These are phyloP conservation scores for Neotoma lepida DNA, from an alignment of 2,113 vertebrate species.

Conservation along the genomic window DNA sequence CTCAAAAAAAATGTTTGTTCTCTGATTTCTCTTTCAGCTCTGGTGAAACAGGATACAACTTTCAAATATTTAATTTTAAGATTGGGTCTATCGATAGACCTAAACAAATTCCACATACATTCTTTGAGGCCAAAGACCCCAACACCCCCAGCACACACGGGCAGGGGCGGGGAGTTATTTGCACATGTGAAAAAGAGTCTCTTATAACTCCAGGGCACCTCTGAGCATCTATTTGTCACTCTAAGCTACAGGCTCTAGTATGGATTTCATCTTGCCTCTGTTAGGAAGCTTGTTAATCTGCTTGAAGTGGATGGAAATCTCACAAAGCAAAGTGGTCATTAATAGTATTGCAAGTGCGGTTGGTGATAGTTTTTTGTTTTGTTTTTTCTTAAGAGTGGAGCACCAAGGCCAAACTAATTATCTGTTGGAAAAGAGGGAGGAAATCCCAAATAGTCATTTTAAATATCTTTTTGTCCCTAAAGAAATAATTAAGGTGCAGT, in stretches of 20 bases:
- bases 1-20: slow-evolving; percentile 1
- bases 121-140: background rate
- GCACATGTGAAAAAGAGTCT: slow-evolving; percentile 19
- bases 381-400: slow-evolving; percentile 58
- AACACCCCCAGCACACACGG: background rate
- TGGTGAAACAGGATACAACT: slow-evolving; percentile 34
- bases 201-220: background rate
- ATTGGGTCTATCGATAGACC: background rate
- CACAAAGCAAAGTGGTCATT: slow-evolving; percentile 56
- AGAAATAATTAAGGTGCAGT: slow-evolving; percentile 65
- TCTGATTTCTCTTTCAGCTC: slow-evolving; percentile 48
- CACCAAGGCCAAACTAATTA: slow-evolving; percentile 26
- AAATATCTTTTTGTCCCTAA: slow-evolving; percentile 47
- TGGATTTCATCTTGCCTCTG: slow-evolving; percentile 63
- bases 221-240: background rate
- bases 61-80: slow-evolving; percentile 58
- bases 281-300: slow-evolving; percentile 64
- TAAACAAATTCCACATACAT: background rate
- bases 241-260: background rate
- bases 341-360: slow-evolving; percentile 35
- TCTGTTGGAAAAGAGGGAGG: slow-evolving; percentile 32
- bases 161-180: background rate
- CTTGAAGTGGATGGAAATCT: slow-evolving; percentile 70
- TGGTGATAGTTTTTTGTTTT: slow-evolving; percentile 43
- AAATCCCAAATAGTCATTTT: slow-evolving; percentile 50